Evolutionary conservation across 1,140 invertebrate genomes (phyloP), one percentile per base, ranked within the genome.

Genomic region (Chrysoperla carnea): DNA sequence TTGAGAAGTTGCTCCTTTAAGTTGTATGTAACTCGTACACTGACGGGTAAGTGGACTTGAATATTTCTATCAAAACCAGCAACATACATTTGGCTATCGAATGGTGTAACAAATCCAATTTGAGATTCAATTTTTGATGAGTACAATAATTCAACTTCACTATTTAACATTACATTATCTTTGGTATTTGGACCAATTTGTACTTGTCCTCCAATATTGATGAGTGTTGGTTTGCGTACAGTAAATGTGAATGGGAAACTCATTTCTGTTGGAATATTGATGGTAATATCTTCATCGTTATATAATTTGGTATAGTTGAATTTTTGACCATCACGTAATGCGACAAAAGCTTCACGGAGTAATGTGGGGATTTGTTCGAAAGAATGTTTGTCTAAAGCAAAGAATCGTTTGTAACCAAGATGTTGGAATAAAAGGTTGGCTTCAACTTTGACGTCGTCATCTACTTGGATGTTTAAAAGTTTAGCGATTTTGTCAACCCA

Each of bases 191-290:
- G 55, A 15, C 60, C 56, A 15, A 52, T 55, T 45, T 64, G 61
- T 15, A 64, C 49, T 40, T 67, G 55, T 6, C 68, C 62, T 33
- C 63, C 60, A 8, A 69, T 12, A 35, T 55, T 61, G 0, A 62
- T 8, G 6, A 78, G 40, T 0, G 59, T 58, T 1, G 76, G 75
- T 23, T 54, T 52, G 41, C 70, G 67, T 35, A 73, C 64, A 12
- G 63, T 69, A 56, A 64, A 76, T 37, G 72, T 54, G 49, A 77
- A 78, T 15, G 77, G 78, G 39, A 81, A 61, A 55, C 79, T 79
- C 45, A 65, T 71, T 46, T 69, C 72, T 9, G 73, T 67, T 2
- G 78, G 76, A 63, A 79, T 76, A 54, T 70, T 69, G 2, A 80
- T 51, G 1, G 66, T 64, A 1, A 71, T 50, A 38, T 69, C 60